Conservation (phyloP, 2,797 vertebrate genomes). For the Peromyscus aztecus region DNA sequence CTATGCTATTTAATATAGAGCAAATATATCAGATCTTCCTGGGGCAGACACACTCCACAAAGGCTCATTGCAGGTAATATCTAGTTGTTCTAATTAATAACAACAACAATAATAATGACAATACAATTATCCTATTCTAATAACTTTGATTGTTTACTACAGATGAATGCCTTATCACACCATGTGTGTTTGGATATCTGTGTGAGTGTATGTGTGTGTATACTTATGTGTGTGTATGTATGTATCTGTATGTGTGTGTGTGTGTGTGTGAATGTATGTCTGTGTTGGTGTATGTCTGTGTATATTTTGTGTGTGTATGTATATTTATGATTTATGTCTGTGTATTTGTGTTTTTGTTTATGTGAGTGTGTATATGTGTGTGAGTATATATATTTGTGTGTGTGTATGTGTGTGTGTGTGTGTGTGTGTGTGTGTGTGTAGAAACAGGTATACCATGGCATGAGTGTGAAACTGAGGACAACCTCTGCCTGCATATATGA, state of each 20-base stretch:
- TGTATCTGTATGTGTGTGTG: neutral
- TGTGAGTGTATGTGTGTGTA: neutral
- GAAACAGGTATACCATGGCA: neutral
- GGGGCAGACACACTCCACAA: neutral
- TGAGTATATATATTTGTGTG: neutral
- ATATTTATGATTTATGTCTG: neutral
- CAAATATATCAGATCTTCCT: neutral
- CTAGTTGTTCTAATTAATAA: neutral
- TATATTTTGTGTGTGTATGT: neutral
- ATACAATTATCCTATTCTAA: neutral
- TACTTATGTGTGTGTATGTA: neutral
- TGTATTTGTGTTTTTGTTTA: neutral
- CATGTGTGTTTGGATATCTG: neutral
- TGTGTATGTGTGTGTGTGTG: too few relatives aligned
- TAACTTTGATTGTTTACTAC: neutral
- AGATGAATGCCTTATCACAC: neutral
- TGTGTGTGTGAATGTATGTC: neutral
- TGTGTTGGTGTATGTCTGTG: neutral
- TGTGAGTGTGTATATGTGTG: neutral
- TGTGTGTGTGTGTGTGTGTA: fast-evolving
- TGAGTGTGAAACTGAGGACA: neutral
- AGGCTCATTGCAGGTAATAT: neutral
- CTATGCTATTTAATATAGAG: neutral
- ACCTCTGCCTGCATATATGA: neutral
- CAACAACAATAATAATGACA: neutral